phyloP scores from a whole-genome alignment of 1,140 invertebrate species.

The Cydia fagiglandana region DNA sequence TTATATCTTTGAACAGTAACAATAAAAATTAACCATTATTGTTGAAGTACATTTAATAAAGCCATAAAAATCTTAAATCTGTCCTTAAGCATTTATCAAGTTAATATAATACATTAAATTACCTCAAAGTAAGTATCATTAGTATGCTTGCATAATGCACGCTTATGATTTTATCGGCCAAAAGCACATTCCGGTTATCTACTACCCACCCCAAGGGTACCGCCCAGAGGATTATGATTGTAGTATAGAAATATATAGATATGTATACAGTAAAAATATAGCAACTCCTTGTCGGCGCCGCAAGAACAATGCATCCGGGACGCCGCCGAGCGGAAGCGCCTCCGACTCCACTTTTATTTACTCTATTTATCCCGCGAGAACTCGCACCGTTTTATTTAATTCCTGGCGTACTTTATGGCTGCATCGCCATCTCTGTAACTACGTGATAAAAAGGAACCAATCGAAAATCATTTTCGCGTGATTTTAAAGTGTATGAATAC shows the following conservation, averaged over 20 bases:
- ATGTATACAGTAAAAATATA: slow-evolving; percentile 7
- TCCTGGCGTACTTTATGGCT: slow-evolving; percentile 36
- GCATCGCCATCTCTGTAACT: slow-evolving; percentile 28
- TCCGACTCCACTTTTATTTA: slow-evolving; percentile 43
- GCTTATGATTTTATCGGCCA: neutral
- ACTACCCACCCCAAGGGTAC: neutral
- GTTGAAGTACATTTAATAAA: no score
- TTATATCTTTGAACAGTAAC: no score
- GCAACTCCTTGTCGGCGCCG: slow-evolving; percentile 36
- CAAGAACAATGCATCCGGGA: slow-evolving; percentile 46
- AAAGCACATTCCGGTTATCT: neutral
- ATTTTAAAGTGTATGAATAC: neutral
- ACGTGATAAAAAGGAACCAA: slow-evolving; percentile 34
- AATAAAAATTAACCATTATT: no score
- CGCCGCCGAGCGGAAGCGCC: slow-evolving; percentile 40
- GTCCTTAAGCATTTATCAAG: neutral
- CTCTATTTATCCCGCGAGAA: slow-evolving; percentile 40
- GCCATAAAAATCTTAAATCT: no score
- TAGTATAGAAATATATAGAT: neutral
- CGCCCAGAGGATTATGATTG: slow-evolving; percentile 4
- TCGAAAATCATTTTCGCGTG: neutral
- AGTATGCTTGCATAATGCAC: neutral
- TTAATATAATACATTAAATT: neutral
- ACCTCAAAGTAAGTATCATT: neutral
- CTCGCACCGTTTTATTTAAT: slow-evolving; percentile 40